phyloP scores from a whole-genome alignment of 2,113 vertebrate species.

The Percina caprodes region DNA sequence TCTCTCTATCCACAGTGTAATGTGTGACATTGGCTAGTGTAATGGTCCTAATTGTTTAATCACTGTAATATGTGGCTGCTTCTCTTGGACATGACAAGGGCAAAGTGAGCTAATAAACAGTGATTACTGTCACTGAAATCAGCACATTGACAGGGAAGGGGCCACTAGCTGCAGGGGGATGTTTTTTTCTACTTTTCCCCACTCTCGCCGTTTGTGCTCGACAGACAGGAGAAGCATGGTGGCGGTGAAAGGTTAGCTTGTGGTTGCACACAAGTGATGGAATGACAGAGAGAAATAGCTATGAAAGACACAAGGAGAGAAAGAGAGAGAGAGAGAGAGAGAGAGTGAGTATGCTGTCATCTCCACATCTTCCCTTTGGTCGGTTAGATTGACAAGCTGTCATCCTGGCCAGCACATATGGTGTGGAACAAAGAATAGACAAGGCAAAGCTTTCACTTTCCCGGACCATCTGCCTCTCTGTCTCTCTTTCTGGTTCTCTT shows the following conservation, averaged over 20 bases:
- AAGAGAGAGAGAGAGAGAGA: neutral
- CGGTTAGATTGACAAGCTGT: conserved; percentile 78
- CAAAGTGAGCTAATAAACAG: conserved; percentile 77
- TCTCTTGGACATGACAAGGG: conserved; percentile 70
- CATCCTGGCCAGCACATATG: conserved; percentile 64
- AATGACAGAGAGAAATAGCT: conserved; percentile 78
- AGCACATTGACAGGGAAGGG: conserved; percentile 41
- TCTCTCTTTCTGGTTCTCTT: conserved; percentile 27
- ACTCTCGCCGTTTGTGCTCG: conserved; percentile 62
- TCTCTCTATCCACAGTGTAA: conserved; percentile 51
- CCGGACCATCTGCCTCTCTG: conserved; percentile 46
- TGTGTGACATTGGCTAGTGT: conserved; percentile 69
- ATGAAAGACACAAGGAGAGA: conserved; percentile 14
- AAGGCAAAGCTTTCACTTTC: conserved; percentile 80
- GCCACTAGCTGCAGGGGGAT: conserved; percentile 65
- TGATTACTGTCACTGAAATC: conserved; percentile 78
- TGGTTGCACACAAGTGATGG: conserved; percentile 75
- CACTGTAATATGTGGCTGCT: conserved; percentile 72
- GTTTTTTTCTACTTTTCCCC: neutral
- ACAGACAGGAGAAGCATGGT: conserved; percentile 82
- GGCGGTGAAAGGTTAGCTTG: conserved; percentile 85
- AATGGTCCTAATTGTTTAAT: conserved; percentile 81
- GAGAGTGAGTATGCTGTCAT: conserved; percentile 81
- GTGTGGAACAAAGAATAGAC: conserved; percentile 68
- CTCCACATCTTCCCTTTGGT: conserved; percentile 53